Percentiles rank a stretch among this genome's conserved stretches.
phyloP scores from a whole-genome alignment of 2,797 vertebrate species.

The Helicolenus hilgendorfi region DNA sequence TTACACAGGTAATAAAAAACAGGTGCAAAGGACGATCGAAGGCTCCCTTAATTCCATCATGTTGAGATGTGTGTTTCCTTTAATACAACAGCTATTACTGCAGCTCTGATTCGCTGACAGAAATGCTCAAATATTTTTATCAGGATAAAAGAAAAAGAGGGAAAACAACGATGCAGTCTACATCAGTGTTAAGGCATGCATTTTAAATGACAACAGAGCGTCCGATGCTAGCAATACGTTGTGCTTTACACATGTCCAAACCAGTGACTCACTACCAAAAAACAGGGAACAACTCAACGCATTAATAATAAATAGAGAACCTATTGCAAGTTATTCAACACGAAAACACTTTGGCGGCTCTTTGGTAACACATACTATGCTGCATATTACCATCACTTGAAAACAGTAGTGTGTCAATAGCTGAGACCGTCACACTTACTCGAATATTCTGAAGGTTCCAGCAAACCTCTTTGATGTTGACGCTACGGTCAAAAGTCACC shows the following conservation, averaged over 20 bases:
- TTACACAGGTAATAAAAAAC: background rate
- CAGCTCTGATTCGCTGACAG: background rate
- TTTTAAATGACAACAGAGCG: background rate
- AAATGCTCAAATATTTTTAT: background rate
- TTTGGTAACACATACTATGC: background rate
- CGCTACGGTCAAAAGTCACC: slow-evolving; percentile 95
- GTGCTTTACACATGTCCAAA: background rate
- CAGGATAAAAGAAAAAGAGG: background rate
- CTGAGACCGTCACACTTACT: slow-evolving; percentile 83
- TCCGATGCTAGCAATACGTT: background rate
- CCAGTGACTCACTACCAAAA: background rate
- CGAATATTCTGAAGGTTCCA: slow-evolving; percentile 97
- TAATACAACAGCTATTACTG: background rate
- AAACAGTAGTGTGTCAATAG: slow-evolving; percentile 15
- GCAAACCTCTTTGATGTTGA: slow-evolving; percentile 97
- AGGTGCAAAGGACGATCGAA: background rate
- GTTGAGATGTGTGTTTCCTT: background rate
- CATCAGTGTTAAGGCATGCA: background rate
- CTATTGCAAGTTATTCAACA: background rate
- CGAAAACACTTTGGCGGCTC: background rate
- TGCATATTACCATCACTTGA: background rate
- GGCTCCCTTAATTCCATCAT: background rate
- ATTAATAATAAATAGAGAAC: background rate
- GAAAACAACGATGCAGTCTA: background rate
- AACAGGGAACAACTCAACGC: background rate